Conservation (phyloP, 2,113 vertebrate genomes). For the Clupea harengus region DNA sequence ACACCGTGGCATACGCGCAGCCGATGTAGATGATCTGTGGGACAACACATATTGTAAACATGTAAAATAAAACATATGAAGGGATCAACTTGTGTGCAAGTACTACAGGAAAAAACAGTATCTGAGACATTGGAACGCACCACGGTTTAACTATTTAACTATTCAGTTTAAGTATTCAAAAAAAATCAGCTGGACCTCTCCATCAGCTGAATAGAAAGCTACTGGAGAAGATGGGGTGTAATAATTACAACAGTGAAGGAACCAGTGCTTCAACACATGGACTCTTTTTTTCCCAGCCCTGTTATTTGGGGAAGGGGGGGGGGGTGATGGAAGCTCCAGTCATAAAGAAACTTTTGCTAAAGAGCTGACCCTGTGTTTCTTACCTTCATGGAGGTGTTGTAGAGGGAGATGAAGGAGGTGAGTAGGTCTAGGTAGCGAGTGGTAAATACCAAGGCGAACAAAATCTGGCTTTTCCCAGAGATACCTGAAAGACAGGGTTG, state of each 20-base stretch:
- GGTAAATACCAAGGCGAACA: constrained; percentile 97
- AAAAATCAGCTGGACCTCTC: background rate
- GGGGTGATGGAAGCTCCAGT: background rate
- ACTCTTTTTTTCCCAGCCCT: background rate
- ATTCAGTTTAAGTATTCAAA: background rate
- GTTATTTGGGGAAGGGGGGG: background rate
- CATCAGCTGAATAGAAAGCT: background rate
- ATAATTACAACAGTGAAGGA: background rate
- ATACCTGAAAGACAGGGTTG: constrained; percentile 77
- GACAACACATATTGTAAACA: background rate
- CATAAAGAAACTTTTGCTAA: background rate
- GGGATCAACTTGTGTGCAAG: background rate
- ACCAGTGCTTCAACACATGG: background rate
- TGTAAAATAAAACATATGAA: background rate
- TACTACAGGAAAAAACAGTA: background rate
- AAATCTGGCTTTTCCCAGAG: constrained; percentile 97
- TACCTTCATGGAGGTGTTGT: constrained; percentile 99
- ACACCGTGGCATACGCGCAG: constrained; percentile 92
- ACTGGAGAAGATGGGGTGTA: background rate
- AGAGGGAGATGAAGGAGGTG: constrained; percentile 96
- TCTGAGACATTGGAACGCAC: background rate
- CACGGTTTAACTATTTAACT: background rate
- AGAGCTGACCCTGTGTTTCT: background rate
- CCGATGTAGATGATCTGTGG: constrained; percentile 92
- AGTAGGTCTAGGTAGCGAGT: constrained; percentile 98